phyloP scores from a whole-genome alignment of 2,113 vertebrate genomes.

The Cottus gobio region DNA sequence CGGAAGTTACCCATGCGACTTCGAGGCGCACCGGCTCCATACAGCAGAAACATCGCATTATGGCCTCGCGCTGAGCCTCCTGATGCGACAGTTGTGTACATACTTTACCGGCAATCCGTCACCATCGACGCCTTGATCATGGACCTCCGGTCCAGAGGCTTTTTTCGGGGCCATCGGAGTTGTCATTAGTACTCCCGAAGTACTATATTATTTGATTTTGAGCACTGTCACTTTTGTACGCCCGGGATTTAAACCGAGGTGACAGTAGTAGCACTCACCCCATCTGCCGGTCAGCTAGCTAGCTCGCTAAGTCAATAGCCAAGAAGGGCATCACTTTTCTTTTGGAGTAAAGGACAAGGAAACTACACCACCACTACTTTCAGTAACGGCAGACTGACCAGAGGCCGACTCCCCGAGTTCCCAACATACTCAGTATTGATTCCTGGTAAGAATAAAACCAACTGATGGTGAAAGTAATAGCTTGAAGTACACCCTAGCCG shows the following conservation, averaged over 20 bases:
- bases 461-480: constrained; percentile 5
- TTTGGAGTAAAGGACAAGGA: constrained; percentile 71
- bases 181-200: constrained; percentile 74
- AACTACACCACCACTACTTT: constrained; percentile 47
- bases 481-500: constrained; percentile 1
- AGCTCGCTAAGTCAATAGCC: constrained; percentile 69
- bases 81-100: constrained; percentile 70
- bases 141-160: constrained; percentile 84
- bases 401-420: constrained; percentile 51
- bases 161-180: constrained; percentile 74
- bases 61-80: constrained; percentile 78
- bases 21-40: constrained; percentile 76
- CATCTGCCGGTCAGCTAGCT: constrained; percentile 73
- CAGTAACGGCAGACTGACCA: constrained; percentile 53
- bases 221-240: constrained; percentile 78
- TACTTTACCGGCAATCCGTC: constrained; percentile 82
- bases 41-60: constrained; percentile 72
- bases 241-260: constrained; percentile 83
- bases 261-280: constrained; percentile 76
- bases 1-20: constrained; percentile 82
- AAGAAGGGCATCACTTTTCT: constrained; percentile 75
- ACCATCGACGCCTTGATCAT: constrained; percentile 86
- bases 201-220: constrained; percentile 79
- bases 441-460: constrained; percentile 71
- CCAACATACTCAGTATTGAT: constrained; percentile 56